Percentiles rank a stretch among this genome's conserved stretches.
Evolutionary conservation across 2,888 invertebrate species (phyloP).

Genomic region (Sphaerophoria rueppellii): DNA sequence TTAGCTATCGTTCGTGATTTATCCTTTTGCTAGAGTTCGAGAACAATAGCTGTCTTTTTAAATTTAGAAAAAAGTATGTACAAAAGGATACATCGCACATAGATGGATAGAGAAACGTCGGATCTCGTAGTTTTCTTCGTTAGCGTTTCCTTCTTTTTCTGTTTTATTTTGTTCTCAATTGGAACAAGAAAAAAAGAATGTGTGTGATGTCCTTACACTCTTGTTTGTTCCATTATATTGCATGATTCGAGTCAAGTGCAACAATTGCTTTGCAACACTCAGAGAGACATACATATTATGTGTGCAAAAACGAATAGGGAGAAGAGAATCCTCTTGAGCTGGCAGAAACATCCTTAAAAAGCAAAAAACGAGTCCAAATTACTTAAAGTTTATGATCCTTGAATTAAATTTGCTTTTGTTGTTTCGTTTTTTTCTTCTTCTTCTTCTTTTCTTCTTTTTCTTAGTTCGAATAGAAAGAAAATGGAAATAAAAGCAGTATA

Average conservation of each 20-base stretch:
- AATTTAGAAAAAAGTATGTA: no score
- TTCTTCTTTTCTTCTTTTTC: slow-evolving; percentile 8
- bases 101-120: no score
- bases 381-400: slow-evolving; percentile 71
- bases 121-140: not conserved
- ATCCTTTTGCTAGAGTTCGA: no score
- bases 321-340: no score
- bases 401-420: slow-evolving; percentile 59
- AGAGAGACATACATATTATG: not conserved
- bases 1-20: no score
- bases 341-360: slow-evolving; percentile 25
- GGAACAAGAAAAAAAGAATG: not conserved
- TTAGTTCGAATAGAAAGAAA: no score
- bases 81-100: no score
- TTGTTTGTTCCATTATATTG: slow-evolving; percentile 41
- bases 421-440: slow-evolving; percentile 27
- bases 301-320: no score
- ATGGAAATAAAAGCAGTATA: no score
- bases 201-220: not conserved
- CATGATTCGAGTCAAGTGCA: slow-evolving; percentile 29
- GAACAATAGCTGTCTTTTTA: no score
- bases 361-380: slow-evolving; percentile 42
- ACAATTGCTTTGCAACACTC: slow-evolving; percentile 30
- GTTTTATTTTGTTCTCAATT: not conserved
- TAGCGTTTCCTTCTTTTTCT: not conserved